Percentiles rank a stretch among this genome's conserved stretches.
Evolutionary conservation across 1,140 invertebrate genomes (phyloP).

Genomic region (Scylla paramamosain): DNA sequence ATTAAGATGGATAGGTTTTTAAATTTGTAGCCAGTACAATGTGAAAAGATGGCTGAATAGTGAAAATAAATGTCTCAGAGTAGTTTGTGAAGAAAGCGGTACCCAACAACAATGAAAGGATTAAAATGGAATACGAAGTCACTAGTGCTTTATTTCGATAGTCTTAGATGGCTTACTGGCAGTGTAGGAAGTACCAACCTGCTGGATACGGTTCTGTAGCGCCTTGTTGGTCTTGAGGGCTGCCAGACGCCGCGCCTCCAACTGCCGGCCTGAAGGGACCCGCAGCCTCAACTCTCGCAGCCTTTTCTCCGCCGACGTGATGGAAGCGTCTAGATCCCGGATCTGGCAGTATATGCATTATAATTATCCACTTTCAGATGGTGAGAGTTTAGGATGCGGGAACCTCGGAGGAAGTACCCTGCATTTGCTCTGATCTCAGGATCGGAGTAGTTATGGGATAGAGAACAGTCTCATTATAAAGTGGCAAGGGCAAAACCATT

Average conservation of each 20-base stretch:
- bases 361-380: not conserved
- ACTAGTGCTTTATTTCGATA: too few species aligned
- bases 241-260: constrained; percentile 52
- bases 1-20: too few species aligned
- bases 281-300: constrained; percentile 45
- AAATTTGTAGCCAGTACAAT: too few species aligned
- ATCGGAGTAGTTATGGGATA: not conserved
- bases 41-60: too few species aligned
- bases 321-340: constrained; percentile 31
- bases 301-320: constrained; percentile 52
- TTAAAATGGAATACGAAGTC: too few species aligned
- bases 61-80: too few species aligned
- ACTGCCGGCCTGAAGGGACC: constrained; percentile 60
- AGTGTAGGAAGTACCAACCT: not conserved
- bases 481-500: too few species aligned
- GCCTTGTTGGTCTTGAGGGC: constrained; percentile 62
- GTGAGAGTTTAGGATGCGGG: too few species aligned
- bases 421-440: not conserved
- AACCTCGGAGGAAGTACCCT: not conserved
- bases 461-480: too few species aligned
- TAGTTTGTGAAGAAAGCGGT: too few species aligned
- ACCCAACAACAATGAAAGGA: too few species aligned
- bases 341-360: constrained; percentile 3
- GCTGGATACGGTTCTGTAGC: constrained; percentile 67
- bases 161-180: not conserved